Conservation (phyloP, 2,797 vertebrate species). For the Microcaecilia unicolor region DNA sequence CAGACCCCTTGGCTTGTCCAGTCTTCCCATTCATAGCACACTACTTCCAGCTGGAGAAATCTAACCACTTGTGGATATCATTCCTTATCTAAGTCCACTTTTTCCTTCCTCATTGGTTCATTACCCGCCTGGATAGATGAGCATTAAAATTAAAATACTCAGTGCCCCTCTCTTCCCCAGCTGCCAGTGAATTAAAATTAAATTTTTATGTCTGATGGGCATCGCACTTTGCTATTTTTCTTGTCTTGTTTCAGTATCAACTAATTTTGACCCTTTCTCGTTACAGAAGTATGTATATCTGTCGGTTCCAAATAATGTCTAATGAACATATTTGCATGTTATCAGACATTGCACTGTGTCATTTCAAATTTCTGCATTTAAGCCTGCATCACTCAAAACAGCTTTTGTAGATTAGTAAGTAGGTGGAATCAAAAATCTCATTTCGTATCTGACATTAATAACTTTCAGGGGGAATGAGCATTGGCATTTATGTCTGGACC, state of each 20-base stretch:
- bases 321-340: slow-evolving; percentile 48
- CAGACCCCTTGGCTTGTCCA: no score
- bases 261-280: slow-evolving; percentile 45
- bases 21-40: no score
- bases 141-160: no score
- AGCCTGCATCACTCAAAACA: slow-evolving; percentile 50
- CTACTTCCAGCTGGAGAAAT: no score
- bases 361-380: slow-evolving; percentile 45
- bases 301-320: slow-evolving; percentile 43
- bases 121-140: no score
- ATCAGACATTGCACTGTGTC: slow-evolving; percentile 44
- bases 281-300: slow-evolving; percentile 41
- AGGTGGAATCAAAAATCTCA: slow-evolving; percentile 73
- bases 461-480: slow-evolving; percentile 71
- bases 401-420: slow-evolving; percentile 57
- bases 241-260: slow-evolving; percentile 53
- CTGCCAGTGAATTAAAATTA: background rate
- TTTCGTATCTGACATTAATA: slow-evolving; percentile 76
- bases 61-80: no score
- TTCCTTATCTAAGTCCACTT: no score
- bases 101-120: no score
- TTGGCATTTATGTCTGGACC: slow-evolving; percentile 69
- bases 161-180: no score
- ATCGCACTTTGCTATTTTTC: slow-evolving; percentile 35
- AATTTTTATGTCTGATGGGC: slow-evolving; percentile 23